These are phyloP conservation scores for Micromesistius poutassou DNA, from an alignment of 2,797 vertebrate species.

Conservation along the genomic window DNA sequence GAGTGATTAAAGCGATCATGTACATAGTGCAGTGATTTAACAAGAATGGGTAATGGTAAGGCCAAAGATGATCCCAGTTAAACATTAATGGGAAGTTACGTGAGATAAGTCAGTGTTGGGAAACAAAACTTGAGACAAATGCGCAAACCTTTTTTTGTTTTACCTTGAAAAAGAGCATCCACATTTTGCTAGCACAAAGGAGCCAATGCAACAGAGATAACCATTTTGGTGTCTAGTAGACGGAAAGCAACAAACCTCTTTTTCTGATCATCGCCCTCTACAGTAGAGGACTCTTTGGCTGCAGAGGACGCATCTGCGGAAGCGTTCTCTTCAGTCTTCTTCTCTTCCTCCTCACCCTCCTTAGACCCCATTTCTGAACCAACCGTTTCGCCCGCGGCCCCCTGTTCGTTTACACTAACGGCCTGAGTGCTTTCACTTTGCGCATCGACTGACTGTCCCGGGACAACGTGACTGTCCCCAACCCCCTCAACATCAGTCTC, in stretches of 20 bases:
- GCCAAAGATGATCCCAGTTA: conserved; percentile 53
- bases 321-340: conserved; percentile 87
- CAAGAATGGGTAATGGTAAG: conserved; percentile 43
- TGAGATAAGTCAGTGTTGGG: conserved; percentile 54
- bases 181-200: conserved; percentile 80
- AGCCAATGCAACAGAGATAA: conserved; percentile 92
- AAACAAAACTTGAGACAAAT: conserved; percentile 65
- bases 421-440: conserved; percentile 83
- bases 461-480: conserved; percentile 74
- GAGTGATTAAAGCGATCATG: conserved; percentile 46
- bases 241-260: conserved; percentile 99
- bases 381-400: conserved; percentile 75
- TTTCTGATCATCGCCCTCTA: conserved; percentile 99
- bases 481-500: conserved; percentile 74
- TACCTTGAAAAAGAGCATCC: conserved; percentile 77
- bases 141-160: conserved; percentile 70
- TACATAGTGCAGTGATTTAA: conserved; percentile 46
- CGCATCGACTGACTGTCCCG: conserved; percentile 70
- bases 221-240: conserved; percentile 93
- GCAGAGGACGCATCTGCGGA: conserved; percentile 84
- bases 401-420: conserved; percentile 80
- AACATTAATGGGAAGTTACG: conserved; percentile 67
- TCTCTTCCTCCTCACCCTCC: conserved; percentile 81
- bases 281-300: conserved; percentile 96
- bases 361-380: conserved; percentile 82